Evolutionary conservation across 2,113 vertebrate genomes (phyloP), one percentile per base, ranked within the genome.

Genomic region (Gavialis gangeticus): DNA sequence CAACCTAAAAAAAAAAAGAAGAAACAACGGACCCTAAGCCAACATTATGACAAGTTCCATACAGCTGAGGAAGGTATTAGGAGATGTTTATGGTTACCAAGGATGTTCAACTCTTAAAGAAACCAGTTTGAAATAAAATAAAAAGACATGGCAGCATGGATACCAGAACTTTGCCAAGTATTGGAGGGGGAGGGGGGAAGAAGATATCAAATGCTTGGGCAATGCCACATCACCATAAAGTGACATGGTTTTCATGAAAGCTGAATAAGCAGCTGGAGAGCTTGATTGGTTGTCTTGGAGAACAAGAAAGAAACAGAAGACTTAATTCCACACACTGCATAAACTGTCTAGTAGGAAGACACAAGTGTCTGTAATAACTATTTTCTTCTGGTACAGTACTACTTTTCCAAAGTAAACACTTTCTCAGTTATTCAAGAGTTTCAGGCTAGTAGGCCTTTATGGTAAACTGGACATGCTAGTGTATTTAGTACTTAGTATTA

Each of bases 221-320:
- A 84, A 57, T 80, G 81, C 5, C 71, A 71, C 67, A 86, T 73
- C n/a, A 13, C n/a, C 60, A 88, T 79, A 73, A 12, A 30, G 37
- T 55, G 34, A 76, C 75, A 11, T 27, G 58, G 54, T 24, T 58
- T 87, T 54, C 28, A 56, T 16, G 66, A 60, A 46, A 30, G 88
- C 60, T 76, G n/a, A 87, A 77, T 58, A 77, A 89, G 89, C 89
- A 92, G 89, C 87, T 63, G 75, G 79, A 82, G 69, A 57, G 46
- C 30, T 37, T 93, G 28, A 28, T 4, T 78, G 77, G 64, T 83
- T 64, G 37, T 67, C 78, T 92, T 66, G 30, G 30, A 85, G 73
- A 82, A 63, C 64, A 25, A 80, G 59, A 57, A 87, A 91, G 81
- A 84, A 73, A 88, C n/a, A 46, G 56, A 79, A 11, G 60, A 79